phyloP scores from a whole-genome alignment of 1,140 invertebrate species.

The Drosophila sp. region DNA sequence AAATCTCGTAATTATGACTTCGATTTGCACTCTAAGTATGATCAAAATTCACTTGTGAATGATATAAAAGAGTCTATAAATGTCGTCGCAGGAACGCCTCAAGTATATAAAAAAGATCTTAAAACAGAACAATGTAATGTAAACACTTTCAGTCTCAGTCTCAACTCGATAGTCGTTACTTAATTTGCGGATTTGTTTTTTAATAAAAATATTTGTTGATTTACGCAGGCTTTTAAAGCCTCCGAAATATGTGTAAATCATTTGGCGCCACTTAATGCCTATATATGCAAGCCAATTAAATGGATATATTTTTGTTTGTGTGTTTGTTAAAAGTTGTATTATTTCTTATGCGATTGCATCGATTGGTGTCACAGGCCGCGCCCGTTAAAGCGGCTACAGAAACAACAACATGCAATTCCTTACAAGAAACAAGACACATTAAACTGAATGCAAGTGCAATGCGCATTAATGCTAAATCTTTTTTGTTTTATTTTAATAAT shows the following conservation, averaged over 20 bases:
- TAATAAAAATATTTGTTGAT: constrained; percentile 9
- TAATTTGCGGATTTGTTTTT: constrained; percentile 13
- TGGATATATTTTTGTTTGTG: constrained; percentile 49
- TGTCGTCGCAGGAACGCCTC: too few species aligned
- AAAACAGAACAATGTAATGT: constrained; percentile 10
- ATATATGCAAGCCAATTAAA: constrained; percentile 71
- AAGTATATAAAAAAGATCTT: not conserved
- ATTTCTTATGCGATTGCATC: constrained; percentile 18
- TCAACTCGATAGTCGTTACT: constrained; percentile 4
- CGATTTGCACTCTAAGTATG: not conserved
- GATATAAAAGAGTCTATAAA: too few species aligned
- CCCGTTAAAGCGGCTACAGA: constrained; percentile 55
- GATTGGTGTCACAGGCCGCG: constrained; percentile 52
- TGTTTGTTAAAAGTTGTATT: constrained; percentile 23
- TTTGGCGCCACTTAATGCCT: constrained; percentile 54
- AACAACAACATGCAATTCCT: constrained; percentile 31
- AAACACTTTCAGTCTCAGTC: constrained; percentile 12
- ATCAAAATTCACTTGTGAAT: not conserved
- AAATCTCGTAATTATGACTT: not conserved
- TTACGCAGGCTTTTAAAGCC: constrained; percentile 38
- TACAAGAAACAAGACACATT: constrained; percentile 39
- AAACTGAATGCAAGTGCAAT: constrained; percentile 42
- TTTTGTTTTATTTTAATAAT: too few species aligned
- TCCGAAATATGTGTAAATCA: constrained; percentile 42
- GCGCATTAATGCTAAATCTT: constrained; percentile 59